Percentiles rank a stretch among this genome's conserved stretches.
These are phyloP conservation scores for Tragelaphus buxtoni DNA, from an alignment of 2,113 vertebrate species.

Conservation along the genomic window DNA sequence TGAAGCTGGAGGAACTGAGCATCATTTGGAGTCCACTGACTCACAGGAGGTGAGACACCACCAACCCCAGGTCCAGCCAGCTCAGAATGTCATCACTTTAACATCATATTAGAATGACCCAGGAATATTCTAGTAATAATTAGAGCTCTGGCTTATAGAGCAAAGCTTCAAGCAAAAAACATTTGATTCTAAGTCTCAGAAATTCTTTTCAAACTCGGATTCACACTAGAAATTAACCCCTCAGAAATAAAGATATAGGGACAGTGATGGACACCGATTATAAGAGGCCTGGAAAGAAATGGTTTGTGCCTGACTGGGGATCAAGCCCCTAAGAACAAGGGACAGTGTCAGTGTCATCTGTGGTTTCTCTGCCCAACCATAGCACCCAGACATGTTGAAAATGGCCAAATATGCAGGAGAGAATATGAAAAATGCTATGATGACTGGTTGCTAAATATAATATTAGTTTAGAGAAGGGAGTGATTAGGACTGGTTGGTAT, in stretches of 20 bases:
- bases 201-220: background rate
- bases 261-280: accelerated
- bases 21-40: background rate
- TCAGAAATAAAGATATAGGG: background rate
- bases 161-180: background rate
- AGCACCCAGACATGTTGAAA: background rate
- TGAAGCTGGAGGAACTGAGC: background rate
- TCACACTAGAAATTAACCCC: background rate
- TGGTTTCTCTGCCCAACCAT: background rate
- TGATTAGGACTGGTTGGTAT: background rate
- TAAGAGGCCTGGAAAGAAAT: background rate
- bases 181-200: background rate
- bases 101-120: background rate
- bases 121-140: background rate
- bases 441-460: background rate
- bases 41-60: background rate
- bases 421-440: background rate
- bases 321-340: background rate
- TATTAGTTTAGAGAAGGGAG: background rate
- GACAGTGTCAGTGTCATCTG: too few relatives aligned
- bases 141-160: background rate
- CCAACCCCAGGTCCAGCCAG: background rate
- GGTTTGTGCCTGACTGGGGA: background rate
- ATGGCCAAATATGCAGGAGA: background rate
- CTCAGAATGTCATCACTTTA: background rate